A percentile compares a stretch with the other conserved stretches of the same genome.
phyloP scores from a whole-genome alignment of 2,888 invertebrate species.

The Nectonema munidae region DNA sequence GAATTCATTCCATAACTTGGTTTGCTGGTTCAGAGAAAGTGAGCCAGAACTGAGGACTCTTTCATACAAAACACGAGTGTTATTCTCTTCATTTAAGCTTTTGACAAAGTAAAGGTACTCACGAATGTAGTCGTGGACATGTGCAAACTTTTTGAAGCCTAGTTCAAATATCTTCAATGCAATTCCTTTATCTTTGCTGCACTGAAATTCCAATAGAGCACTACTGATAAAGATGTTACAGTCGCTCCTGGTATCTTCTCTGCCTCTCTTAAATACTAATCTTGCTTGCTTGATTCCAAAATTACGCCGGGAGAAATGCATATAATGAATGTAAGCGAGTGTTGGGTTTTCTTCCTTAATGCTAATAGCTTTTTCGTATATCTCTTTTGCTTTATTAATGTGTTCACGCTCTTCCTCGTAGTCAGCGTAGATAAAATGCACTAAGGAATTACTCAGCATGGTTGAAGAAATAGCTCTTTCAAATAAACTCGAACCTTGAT shows the following conservation, averaged over 20 bases:
- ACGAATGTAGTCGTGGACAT: constrained; percentile 66
- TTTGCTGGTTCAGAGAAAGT: constrained; percentile 20
- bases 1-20: constrained; percentile 90
- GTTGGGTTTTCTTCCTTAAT: too few species aligned
- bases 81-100: constrained; percentile 94
- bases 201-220: constrained; percentile 93
- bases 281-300: constrained; percentile 90
- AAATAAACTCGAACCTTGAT: constrained; percentile 70
- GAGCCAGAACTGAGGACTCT: constrained; percentile 45
- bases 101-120: constrained; percentile 85
- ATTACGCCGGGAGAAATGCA: constrained; percentile 83
- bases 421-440: constrained; percentile 92
- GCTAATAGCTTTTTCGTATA: too few species aligned
- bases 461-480: constrained; percentile 64
- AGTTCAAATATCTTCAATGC: constrained; percentile 84
- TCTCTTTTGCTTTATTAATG: too few species aligned
- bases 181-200: constrained; percentile 80
- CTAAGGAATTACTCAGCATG: constrained; percentile 52
- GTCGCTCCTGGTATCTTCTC: constrained; percentile 47
- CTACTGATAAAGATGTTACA: constrained; percentile 86
- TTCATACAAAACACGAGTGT: constrained; percentile 91
- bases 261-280: constrained; percentile 61
- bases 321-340: constrained; percentile 82
- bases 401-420: constrained; percentile 86
- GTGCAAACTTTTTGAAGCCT: constrained; percentile 74